These are phyloP conservation scores for Platyscapa corneri DNA, from an alignment of 1,140 invertebrate genomes.

Conservation along the genomic window DNA sequence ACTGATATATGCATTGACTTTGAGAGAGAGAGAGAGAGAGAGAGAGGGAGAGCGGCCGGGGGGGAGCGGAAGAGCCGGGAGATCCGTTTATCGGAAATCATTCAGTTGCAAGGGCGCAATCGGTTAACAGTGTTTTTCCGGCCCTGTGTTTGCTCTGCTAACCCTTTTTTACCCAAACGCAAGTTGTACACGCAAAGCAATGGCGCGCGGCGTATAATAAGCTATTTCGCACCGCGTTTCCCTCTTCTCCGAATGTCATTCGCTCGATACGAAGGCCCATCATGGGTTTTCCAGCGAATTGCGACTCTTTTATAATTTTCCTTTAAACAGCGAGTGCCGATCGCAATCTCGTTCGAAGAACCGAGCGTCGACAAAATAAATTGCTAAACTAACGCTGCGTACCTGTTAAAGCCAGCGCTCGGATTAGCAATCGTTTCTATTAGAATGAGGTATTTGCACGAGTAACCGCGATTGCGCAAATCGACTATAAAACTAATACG, in stretches of 20 bases:
- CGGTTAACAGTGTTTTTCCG: slow-evolving; percentile 45
- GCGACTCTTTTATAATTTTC: not conserved
- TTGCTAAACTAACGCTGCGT: not conserved
- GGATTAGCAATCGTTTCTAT: not conserved
- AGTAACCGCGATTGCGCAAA: not conserved
- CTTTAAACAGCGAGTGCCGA: not conserved
- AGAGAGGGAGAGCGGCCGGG: no score
- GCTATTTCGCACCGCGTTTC: not conserved
- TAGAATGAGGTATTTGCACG: not conserved
- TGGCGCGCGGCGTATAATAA: not conserved
- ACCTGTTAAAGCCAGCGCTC: no score
- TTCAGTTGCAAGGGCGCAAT: slow-evolving; percentile 31
- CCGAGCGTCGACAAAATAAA: not conserved
- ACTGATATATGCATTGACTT: slow-evolving; percentile 46
- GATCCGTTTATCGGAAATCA: slow-evolving; percentile 50
- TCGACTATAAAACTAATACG: not conserved
- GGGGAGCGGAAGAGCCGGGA: not conserved
- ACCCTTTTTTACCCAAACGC: not conserved
- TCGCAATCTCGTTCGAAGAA: not conserved
- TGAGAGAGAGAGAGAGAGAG: not conserved
- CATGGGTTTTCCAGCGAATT: not conserved
- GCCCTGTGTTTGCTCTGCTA: slow-evolving; percentile 1
- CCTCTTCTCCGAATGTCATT: not conserved
- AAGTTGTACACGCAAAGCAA: not conserved
- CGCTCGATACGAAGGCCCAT: no score